Percentiles rank a stretch among this genome's conserved stretches.
Evolutionary conservation across 2,113 vertebrate species (phyloP).

Genomic region (Anarhynchus alexandrinus): DNA sequence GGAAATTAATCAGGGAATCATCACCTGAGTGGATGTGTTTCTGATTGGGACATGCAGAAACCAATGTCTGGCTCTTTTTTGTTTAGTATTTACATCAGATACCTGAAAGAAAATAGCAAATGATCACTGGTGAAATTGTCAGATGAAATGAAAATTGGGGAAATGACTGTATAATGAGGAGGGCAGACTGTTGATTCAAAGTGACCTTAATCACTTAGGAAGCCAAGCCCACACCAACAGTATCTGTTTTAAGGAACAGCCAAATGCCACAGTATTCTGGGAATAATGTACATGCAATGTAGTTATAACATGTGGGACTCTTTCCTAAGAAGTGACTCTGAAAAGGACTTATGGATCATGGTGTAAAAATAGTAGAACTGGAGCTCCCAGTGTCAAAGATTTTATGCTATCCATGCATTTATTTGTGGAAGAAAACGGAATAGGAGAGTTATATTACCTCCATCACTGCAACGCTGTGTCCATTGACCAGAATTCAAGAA

Average conservation of each 20-base stretch:
- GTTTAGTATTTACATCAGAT: not conserved
- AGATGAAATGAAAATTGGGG: not conserved
- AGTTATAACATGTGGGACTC: not conserved
- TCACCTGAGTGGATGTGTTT: not conserved
- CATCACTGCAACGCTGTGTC: not conserved
- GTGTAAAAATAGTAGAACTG: not conserved
- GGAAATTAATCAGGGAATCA: not conserved
- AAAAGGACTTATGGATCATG: not conserved
- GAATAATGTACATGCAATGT: not conserved
- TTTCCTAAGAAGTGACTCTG: not conserved
- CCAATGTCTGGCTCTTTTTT: not conserved
- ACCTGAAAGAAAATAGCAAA: not conserved
- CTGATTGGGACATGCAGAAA: not conserved
- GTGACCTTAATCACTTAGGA: not conserved
- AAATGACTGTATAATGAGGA: not conserved
- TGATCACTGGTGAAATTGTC: not conserved
- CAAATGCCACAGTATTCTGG: not conserved
- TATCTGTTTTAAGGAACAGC: not conserved
- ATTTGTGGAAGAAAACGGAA: not conserved
- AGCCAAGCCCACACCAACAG: not conserved
- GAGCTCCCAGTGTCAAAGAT: not conserved
- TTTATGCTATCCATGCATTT: not conserved
- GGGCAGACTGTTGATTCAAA: not conserved
- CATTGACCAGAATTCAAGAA: not conserved
- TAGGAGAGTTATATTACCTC: not conserved